Evolutionary conservation across 2,113 vertebrate species (phyloP), one percentile per base, ranked within the genome.

Genomic region (Panurus biarmicus): DNA sequence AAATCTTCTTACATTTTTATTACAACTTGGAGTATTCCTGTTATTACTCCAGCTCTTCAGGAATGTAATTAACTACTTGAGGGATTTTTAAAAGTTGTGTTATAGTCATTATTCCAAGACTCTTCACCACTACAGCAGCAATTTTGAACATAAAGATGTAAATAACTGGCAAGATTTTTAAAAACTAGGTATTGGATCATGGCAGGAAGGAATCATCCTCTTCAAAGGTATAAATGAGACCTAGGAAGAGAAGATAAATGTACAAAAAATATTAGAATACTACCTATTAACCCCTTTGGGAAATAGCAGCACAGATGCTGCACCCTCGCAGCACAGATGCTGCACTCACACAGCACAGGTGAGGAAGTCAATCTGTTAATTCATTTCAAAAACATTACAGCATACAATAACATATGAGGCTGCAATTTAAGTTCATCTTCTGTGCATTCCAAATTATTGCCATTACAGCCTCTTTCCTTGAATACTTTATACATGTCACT

Each of bases 1-100:
- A 91, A 71, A 40, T 80, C 54, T 82, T 72, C 38, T 79, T 89
- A 87, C 17, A 40, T 87, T 87, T 94, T 94, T 93, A 93, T 85
- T 85, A 56, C 56, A 83, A 62, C 29, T 79, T 2, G 8, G 56
- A 85, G 24, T 85, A 72, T 66, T 89, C 58, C 45, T 85, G 25
- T 69, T 89, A 76, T 85, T 76, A 62, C 5, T 48, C 12, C 6
- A 74, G 22, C 42, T 90, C 62, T 79, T 31, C 24, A 58, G 35
- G 36, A 86, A 67, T 36, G 54, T 53, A 64, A 93, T 86, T 80
- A 87, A 90, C n/a, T 78, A 64, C 45, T 79, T 85, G 40, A 89
- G n/a, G 21, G 36, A 76, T 79, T 89, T 93, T 67, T 10, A 90
- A 70, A 85, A 79, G 42, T 54, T 16, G 1, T 78, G 21, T 60